A percentile compares a stretch with the other conserved stretches of the same genome.
phyloP scores from a whole-genome alignment of 2,113 vertebrate genomes.

The Stegostoma tigrinum region DNA sequence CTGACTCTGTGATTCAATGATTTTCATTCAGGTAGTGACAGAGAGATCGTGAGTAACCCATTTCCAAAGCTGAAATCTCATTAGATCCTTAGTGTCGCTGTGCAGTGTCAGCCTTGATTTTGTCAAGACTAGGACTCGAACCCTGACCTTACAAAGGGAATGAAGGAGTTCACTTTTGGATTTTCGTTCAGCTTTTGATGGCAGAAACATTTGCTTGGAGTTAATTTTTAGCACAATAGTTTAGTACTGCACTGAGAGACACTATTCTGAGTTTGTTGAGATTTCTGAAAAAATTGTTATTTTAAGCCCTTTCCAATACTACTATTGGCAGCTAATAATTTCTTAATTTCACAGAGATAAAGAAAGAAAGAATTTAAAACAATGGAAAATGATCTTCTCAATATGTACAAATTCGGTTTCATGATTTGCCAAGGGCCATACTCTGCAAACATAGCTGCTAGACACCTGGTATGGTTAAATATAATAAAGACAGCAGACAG shows the following conservation, averaged over 20 bases:
- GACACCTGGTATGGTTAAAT: slow-evolving; percentile 34
- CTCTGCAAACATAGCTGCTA: not conserved
- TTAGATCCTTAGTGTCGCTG: not conserved
- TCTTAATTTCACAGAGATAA: not conserved
- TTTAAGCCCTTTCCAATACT: not conserved
- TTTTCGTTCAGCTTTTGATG: not conserved
- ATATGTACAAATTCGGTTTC: not conserved
- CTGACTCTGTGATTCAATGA: too few relatives aligned
- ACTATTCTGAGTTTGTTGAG: not conserved
- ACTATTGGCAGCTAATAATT: not conserved
- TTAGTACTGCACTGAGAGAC: too few relatives aligned
- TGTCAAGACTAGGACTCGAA: not conserved
- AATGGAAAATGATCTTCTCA: not conserved
- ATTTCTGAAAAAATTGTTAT: not conserved
- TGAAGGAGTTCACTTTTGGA: not conserved
- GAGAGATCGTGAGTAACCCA: too few relatives aligned
- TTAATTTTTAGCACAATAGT: not conserved
- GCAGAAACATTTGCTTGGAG: not conserved
- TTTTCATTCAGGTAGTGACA: too few relatives aligned
- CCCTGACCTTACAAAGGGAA: not conserved
- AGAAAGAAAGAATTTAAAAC: slow-evolving; percentile 13
- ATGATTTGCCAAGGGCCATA: not conserved
- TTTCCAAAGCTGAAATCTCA: not conserved
- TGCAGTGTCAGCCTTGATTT: not conserved
- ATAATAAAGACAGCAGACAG: slow-evolving; percentile 14